Base-by-base conservation (phyloP, 1,140 invertebrate species). In the Drosophila yakuba region DNA sequence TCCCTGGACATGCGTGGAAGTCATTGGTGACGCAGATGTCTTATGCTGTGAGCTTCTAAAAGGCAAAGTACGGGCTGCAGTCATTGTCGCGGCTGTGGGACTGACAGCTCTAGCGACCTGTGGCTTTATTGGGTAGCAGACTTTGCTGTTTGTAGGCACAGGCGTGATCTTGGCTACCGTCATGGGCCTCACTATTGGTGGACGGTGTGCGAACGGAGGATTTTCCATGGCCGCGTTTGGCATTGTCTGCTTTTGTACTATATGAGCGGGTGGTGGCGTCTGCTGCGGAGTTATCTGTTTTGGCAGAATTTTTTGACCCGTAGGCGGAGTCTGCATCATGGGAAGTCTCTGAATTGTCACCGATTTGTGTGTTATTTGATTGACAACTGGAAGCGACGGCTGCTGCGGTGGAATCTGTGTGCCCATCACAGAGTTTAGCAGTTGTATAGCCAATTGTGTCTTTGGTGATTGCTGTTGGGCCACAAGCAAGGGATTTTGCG, bases 41-140 rank as follows among this genome's bases (percentile, higher is more conserved):
- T 81, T 90, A 5, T 45, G 44, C 2, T 10, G n/a, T 0, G 51
- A 4, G 28, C 67, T 83, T 17, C 63, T 74, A 12, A 75, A 86
- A 2, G 82, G 82, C 44, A 88, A 15, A 3, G 83, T 88, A 10
- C 82, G 82, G 1, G 82, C 82, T 6, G 82, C 83, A 35, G 54
- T 75, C 25, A 55, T 10, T 2, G 14, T 23, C 36, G 25, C 1
- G 15, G n/a, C 5, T 43, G 25, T 4, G 15, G 23, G 6, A 39
- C 7, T 25, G 4, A 39, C 11, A 7, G 3, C 10, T 36, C 6
- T 28, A n/a, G 20, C n/a, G 8, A 35, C 7, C 38, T 64, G 81
- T 1, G 38, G 1, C 8, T 48, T 71, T 3, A 48, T 20, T 6
- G 14, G 52, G 7, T 58, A 20, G 66, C 14, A 41, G 25, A 10